These are phyloP conservation scores for Silurus glanis DNA, from an alignment of 2,113 vertebrate species.

Conservation along the genomic window DNA sequence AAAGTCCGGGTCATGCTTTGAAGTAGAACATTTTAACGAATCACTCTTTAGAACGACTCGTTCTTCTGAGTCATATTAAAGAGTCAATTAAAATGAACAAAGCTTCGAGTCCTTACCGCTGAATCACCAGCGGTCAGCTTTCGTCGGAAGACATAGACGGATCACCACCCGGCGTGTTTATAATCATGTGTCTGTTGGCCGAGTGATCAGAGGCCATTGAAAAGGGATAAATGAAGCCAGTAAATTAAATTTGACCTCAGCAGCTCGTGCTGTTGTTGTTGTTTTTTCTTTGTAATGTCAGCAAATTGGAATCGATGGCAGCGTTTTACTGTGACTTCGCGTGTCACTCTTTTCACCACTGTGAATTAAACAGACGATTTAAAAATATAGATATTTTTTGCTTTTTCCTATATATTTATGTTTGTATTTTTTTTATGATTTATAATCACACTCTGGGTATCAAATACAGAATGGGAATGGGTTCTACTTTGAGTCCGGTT, in stretches of 20 bases:
- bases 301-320: slow-evolving; percentile 29
- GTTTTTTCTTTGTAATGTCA: slow-evolving; percentile 10
- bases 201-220: slow-evolving; percentile 19
- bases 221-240: slow-evolving; percentile 25
- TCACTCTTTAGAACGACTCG: too few relatives aligned
- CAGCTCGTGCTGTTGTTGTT: slow-evolving; percentile 4
- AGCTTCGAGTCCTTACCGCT: background rate
- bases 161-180: slow-evolving; percentile 10
- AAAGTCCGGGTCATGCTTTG: too few relatives aligned
- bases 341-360: background rate
- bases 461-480: too few relatives aligned
- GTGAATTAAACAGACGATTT: background rate
- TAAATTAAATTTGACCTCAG: slow-evolving; percentile 37
- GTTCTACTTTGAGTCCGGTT: too few relatives aligned
- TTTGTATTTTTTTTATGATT: too few relatives aligned
- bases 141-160: slow-evolving; percentile 26
- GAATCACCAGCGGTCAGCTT: background rate
- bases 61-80: too few relatives aligned
- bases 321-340: background rate
- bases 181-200: slow-evolving; percentile 5
- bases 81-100: too few relatives aligned
- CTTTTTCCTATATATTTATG: background rate
- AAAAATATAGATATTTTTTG: background rate
- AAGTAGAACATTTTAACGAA: too few relatives aligned
- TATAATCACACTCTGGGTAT: too few relatives aligned